Evolutionary conservation across 2,888 invertebrate species (phyloP).

Genomic region (Oligia strigilis): DNA sequence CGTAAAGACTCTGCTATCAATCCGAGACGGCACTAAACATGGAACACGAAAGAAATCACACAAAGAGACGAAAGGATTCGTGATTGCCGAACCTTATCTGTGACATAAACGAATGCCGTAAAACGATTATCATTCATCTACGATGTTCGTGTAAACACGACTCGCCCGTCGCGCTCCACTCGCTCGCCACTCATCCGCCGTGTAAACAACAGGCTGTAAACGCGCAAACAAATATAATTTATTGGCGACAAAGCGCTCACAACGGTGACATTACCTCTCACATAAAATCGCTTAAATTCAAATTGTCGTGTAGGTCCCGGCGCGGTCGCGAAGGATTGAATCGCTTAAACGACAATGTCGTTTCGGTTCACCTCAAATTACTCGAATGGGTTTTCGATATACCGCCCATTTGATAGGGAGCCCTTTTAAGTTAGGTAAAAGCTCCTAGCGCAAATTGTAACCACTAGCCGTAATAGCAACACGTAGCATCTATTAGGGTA

Average conservation of each 20-base stretch:
- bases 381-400: constrained; percentile 87
- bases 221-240: constrained; percentile 66
- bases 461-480: constrained; percentile 73
- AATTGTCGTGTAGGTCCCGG: constrained; percentile 81
- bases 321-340: constrained; percentile 84
- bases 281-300: constrained; percentile 83
- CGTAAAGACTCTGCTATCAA: constrained; percentile 65
- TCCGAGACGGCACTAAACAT: constrained; percentile 63
- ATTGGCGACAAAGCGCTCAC: constrained; percentile 62
- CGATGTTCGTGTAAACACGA: constrained; percentile 62
- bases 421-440: constrained; percentile 80
- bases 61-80: constrained; percentile 58
- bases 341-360: constrained; percentile 86
- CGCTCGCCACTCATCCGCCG: constrained; percentile 32
- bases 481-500: constrained; percentile 69
- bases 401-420: constrained; percentile 80
- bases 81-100: constrained; percentile 64
- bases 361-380: constrained; percentile 87
- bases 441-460: constrained; percentile 76
- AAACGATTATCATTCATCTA: constrained; percentile 69
- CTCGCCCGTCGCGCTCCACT: constrained; percentile 15
- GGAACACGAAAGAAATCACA: constrained; percentile 59
- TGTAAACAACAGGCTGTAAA: constrained; percentile 62
- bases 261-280: constrained; percentile 68
- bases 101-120: constrained; percentile 67